Conservation (phyloP, 2,113 vertebrate genomes). For the Columbina picui region DNA sequence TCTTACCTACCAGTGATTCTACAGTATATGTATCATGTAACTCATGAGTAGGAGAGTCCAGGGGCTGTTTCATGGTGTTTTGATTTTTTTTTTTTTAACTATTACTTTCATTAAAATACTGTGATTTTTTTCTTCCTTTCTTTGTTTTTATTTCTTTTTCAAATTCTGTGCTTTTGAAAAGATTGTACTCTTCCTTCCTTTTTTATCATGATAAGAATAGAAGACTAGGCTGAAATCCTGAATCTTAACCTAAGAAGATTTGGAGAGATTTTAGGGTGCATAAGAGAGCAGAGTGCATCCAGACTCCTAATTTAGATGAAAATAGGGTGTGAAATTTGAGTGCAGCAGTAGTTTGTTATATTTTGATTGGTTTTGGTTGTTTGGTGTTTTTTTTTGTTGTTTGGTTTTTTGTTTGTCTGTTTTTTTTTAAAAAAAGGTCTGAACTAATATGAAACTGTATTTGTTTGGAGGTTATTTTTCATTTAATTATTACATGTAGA, state of each 20-base stretch:
- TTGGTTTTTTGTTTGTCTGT: neutral
- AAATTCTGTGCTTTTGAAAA: neutral
- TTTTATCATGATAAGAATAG: neutral
- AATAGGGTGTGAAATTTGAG: neutral
- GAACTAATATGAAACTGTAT: neutral
- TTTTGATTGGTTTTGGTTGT: neutral
- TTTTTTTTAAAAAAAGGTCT: neutral
- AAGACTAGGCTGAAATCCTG: neutral
- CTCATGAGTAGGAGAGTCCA: neutral
- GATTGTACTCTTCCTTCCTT: neutral
- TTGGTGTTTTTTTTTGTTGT: no score
- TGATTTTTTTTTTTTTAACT: neutral
- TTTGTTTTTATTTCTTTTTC: neutral
- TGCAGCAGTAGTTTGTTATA: neutral
- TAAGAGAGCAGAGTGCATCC: neutral
- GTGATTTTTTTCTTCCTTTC: neutral
- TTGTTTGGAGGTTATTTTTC: neutral
- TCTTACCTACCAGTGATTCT: neutral
- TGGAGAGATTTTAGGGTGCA: neutral
- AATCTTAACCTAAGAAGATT: neutral
- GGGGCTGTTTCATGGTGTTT: neutral
- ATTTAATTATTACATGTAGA: neutral
- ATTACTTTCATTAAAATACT: neutral
- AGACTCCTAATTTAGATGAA: neutral
- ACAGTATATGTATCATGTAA: neutral